Evolutionary conservation across 2,888 invertebrate genomes (phyloP), one percentile per base, ranked within the genome.

Genomic region (Eilema griseolum): DNA sequence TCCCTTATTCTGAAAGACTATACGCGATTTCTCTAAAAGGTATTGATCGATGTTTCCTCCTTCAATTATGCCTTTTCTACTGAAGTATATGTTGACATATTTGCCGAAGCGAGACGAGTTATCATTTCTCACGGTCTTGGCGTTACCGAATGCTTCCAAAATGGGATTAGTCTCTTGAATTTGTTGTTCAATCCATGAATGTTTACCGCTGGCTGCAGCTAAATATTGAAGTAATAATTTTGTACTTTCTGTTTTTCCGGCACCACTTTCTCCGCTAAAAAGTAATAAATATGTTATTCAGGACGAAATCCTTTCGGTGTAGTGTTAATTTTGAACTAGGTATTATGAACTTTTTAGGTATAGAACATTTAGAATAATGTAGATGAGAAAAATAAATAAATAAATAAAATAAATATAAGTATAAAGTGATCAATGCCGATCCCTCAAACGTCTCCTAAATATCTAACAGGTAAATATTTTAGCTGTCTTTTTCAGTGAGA

Each of bases 151-250:
- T 0, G 99, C 99, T 96, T 99, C 99, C 87, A 99, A 95, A 81
- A 99, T 98, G 0, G 99, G 99, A 96, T 99, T 99, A 0, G 99
- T 98, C 93, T 99, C 99, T 78, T 99, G 96, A 73, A 99, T 99
- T 92, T 99, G 99, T 87, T 99, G 99, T 90, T 99, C 99, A 73
- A 99, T 98, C 99, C 99, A 99, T 0, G 98, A 98, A 91, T 99
- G 99, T 87, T 99, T 98, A 0, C 99, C 99, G 88, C 98, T 98
- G 16, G 98, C 98, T 0, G 99, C 98, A 2, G 99, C 99, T 83
- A 99, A 93, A 90, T 99, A 99, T 91, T 99, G 99, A 1, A 99
- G 95, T 78, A 99, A 97, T 70, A 99, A 93, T 92, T 99, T 99
- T 1, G 99, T 99, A 88, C 98, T 98, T 91, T 99, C 99, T 0